Base-by-base conservation (phyloP, 2,113 vertebrate species). In the Cnemophilus loriae region DNA sequence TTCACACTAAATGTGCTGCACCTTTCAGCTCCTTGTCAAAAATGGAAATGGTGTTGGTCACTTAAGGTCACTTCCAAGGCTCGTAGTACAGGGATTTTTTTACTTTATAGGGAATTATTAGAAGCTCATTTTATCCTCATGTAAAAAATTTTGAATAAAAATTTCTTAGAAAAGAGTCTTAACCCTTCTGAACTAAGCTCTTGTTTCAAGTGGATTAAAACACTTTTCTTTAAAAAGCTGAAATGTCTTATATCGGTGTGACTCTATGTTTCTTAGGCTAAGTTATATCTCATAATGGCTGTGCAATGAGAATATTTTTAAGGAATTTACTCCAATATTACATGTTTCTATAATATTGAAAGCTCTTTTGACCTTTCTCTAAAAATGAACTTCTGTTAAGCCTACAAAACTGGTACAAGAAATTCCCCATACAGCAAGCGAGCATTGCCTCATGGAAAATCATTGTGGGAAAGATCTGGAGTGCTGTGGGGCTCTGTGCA, bases 261-360 rank as follows among this genome's bases (percentile, higher is more conserved):
- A 28, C 16, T 70, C 28, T 74, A 2, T 23, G 16, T 90, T 88
- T 77, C 52, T 37, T 60, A 24, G 10, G 28, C 49, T 20, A 27
- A 57, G 64, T 60, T 94, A 1, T 41, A 18, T 67, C 21, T 50
- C 16, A 10, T 4, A 69, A 57, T n/a, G 44, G 9, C 59, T 69
- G 3, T 35, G 30, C 21, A n/a, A 17, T 23, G 50, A 53, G 33
- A 76, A 33, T 63, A 23, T 57, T 37, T 81, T 76, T 21, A 77
- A 90, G 22, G 27, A 52, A 39, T 7, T 89, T 46, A 17, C 12
- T 49, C 6, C 3, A 13, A 7, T 32, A 39, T 7, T 64, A 20
- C 0, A 0, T 70, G 15, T 61, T 93, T 83, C 55, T 68, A 1
- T 33, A n/a, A 46, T 27, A 39, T 1, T 24, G 4, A 73, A 85